Percentiles rank a stretch among this genome's conserved stretches.
These are phyloP conservation scores for Amphipoea lucens DNA, from an alignment of 2,888 invertebrate species.

Conservation along the genomic window DNA sequence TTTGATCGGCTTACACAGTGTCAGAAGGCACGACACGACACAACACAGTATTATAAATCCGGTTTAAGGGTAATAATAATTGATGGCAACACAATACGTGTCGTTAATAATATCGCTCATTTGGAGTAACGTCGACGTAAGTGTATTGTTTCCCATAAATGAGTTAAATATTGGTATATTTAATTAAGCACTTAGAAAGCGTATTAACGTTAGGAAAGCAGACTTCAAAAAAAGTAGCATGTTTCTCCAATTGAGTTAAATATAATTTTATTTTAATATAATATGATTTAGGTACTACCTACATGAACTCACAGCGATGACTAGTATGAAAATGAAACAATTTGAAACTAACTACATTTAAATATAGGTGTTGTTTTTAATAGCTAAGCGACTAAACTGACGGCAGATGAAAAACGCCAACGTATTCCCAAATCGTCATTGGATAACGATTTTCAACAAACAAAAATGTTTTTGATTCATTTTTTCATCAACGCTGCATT, in stretches of 20 bases:
- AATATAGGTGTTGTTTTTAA: slow-evolving; percentile 35
- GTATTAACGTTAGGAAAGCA: too few species aligned
- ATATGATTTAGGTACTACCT: neutral
- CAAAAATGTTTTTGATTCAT: neutral
- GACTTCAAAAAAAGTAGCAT: too few species aligned
- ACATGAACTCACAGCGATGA: slow-evolving; percentile 55
- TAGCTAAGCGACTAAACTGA: neutral
- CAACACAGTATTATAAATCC: neutral
- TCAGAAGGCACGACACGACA: too few species aligned
- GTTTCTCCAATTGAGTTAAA: too few species aligned
- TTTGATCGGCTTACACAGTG: too few species aligned
- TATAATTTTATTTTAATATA: slow-evolving; percentile 4
- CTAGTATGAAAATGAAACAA: slow-evolving; percentile 49
- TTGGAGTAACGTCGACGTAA: too few species aligned
- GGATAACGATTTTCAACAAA: neutral
- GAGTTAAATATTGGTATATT: too few species aligned
- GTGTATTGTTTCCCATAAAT: too few species aligned
- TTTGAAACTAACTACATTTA: slow-evolving; percentile 43
- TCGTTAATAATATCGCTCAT: neutral
- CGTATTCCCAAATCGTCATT: neutral
- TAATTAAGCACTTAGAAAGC: too few species aligned
- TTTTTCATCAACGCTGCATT: neutral
- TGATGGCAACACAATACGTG: neutral
- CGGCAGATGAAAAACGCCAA: neutral
- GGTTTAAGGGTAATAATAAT: neutral